These are phyloP conservation scores for Athalia circularis DNA, from an alignment of 2,888 invertebrate species.

Conservation along the genomic window DNA sequence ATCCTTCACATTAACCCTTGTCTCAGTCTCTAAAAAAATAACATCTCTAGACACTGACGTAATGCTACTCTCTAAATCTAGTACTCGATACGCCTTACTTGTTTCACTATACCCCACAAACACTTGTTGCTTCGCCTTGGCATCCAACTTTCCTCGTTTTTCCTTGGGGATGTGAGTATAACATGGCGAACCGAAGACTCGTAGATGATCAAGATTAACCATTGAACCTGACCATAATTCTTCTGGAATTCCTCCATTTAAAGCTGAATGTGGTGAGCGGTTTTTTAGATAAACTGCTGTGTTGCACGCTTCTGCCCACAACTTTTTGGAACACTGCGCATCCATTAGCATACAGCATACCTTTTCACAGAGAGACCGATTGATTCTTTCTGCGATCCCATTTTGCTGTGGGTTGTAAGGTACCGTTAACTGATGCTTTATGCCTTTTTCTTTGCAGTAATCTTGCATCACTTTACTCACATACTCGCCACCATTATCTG, in stretches of 20 bases:
- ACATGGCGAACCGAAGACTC: not conserved
- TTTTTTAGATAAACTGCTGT: conserved; percentile 13
- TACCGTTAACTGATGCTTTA: conserved; percentile 60
- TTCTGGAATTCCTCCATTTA: conserved; percentile 3
- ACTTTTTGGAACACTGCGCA: conserved; percentile 9
- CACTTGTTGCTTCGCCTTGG: conserved; percentile 13
- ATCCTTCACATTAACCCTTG: not conserved
- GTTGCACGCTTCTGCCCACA: conserved; percentile 15
- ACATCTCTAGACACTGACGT: conserved; percentile 24
- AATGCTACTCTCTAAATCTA: conserved; percentile 7
- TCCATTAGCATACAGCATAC: conserved; percentile 43
- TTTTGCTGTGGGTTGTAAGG: conserved; percentile 64
- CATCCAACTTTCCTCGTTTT: conserved; percentile 12
- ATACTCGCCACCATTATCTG: conserved; percentile 60
- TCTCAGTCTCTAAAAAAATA: conserved; percentile 28
- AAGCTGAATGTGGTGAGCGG: conserved; percentile 16
- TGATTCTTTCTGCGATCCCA: conserved; percentile 52
- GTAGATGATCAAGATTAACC: conserved; percentile 4
- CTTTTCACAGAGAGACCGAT: conserved; percentile 18
- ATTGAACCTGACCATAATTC: conserved; percentile 13
- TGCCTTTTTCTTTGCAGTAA: conserved; percentile 56
- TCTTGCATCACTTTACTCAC: conserved; percentile 53
- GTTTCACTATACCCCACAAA: conserved; percentile 29
- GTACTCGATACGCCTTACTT: conserved; percentile 36
- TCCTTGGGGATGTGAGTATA: conserved; percentile 18